Evolutionary conservation across 2,797 vertebrate species (phyloP).

Genomic region (Poeciliopsis infans): DNA sequence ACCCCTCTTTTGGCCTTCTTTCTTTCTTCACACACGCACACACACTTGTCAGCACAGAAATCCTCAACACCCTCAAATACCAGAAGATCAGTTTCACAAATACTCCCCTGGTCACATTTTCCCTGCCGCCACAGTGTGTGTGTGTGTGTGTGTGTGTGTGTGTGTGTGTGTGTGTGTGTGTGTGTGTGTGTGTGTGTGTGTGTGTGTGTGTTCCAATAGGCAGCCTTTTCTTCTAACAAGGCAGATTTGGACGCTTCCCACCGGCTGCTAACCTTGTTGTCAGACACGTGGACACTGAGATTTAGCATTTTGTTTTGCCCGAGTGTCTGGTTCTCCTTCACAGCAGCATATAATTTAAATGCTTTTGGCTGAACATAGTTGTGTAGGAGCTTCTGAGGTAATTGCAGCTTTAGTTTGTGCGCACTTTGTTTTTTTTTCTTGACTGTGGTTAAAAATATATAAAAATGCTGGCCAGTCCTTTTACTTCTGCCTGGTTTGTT

Average conservation of each 20-base stretch:
- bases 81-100: constrained; percentile 56
- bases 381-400: constrained; percentile 46
- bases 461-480: not conserved
- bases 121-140: constrained; percentile 45
- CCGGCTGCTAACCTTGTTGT: constrained; percentile 29
- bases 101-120: constrained; percentile 46
- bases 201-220: constrained; percentile 51
- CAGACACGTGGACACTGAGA: constrained; percentile 42
- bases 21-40: not conserved
- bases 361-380: constrained; percentile 44
- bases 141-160: constrained; percentile 21
- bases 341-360: constrained; percentile 65
- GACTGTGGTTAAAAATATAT: not conserved
- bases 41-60: constrained; percentile 40
- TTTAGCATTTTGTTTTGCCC: constrained; percentile 28
- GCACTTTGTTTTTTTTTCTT: constrained; percentile 19
- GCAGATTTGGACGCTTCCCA: constrained; percentile 62
- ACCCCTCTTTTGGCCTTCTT: not conserved
- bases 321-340: constrained; percentile 20
- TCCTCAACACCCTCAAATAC: constrained; percentile 47
- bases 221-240: constrained; percentile 30
- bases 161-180: too few species aligned
- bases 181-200: not conserved
- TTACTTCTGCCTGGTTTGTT: not conserved
- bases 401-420: constrained; percentile 44